Conservation (phyloP, 2,797 vertebrate genomes). For the Poecilia velifera region DNA sequence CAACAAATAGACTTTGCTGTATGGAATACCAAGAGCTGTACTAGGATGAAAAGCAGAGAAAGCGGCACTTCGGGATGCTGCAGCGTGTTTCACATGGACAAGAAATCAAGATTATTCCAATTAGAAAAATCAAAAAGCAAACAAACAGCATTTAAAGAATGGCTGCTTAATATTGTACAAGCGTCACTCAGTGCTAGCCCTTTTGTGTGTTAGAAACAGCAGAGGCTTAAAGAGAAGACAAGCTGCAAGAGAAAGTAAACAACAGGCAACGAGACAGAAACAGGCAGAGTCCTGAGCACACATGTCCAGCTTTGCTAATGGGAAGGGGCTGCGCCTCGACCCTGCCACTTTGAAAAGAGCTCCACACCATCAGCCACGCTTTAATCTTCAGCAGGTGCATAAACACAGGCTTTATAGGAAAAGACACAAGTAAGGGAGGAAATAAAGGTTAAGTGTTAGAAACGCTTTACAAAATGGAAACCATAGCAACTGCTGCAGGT, state of each 20-base stretch:
- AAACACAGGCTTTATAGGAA: slow-evolving; percentile 46
- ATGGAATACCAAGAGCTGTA: slow-evolving; percentile 71
- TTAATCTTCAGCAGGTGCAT: slow-evolving; percentile 78
- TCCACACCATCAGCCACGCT: slow-evolving; percentile 50
- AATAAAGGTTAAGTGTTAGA: slow-evolving; percentile 67
- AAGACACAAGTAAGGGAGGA: slow-evolving; percentile 33
- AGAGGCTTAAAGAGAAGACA: slow-evolving; percentile 19
- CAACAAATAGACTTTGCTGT: slow-evolving; percentile 28
- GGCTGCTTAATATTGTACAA: neutral
- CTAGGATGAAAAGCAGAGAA: slow-evolving; percentile 59
- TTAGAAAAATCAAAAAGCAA: slow-evolving; percentile 14
- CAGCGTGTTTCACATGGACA: slow-evolving; percentile 34
- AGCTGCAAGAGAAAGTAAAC: slow-evolving; percentile 37
- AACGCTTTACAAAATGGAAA: slow-evolving; percentile 51
- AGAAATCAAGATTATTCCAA: slow-evolving; percentile 24
- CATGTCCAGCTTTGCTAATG: slow-evolving; percentile 59
- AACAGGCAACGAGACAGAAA: slow-evolving; percentile 9
- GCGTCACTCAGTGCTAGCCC: neutral
- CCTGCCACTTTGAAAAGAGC: slow-evolving; percentile 58
- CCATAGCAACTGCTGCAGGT: slow-evolving; percentile 67
- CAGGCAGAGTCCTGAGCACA: slow-evolving; percentile 46
- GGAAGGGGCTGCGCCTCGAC: slow-evolving; percentile 46
- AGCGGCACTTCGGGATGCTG: slow-evolving; percentile 52
- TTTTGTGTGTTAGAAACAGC: slow-evolving; percentile 7
- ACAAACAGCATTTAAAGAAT: slow-evolving; percentile 14